phyloP scores from a whole-genome alignment of 2,113 vertebrate species.

The Pholis gunnellus region DNA sequence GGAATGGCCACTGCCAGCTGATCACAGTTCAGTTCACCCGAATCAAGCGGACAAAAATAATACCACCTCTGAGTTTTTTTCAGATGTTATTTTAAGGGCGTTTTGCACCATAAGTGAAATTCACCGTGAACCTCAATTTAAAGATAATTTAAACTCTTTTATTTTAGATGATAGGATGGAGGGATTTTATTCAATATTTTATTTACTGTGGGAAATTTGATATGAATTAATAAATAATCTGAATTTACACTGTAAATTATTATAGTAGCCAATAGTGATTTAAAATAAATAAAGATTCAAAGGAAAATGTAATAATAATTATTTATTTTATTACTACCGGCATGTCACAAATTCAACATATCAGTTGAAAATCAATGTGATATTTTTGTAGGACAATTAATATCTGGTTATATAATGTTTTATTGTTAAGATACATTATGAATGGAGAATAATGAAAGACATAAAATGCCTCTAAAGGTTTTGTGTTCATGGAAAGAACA shows the following conservation, averaged over 20 bases:
- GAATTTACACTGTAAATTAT: not conserved
- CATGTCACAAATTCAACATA: not conserved
- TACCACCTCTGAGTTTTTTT: not conserved
- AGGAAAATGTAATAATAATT: not conserved
- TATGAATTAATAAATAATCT: not conserved
- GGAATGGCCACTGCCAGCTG: constrained; percentile 21
- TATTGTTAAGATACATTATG: not conserved
- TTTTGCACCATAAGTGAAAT: not conserved
- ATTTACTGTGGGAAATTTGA: not conserved
- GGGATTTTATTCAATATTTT: not conserved
- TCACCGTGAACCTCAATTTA: not conserved
- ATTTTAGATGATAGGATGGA: not conserved
- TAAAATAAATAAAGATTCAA: not conserved
- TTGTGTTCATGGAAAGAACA: not conserved
- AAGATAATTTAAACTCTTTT: not conserved
- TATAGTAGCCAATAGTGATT: not conserved
- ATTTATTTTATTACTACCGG: not conserved
- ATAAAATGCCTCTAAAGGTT: not conserved
- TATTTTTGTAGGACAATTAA: not conserved
- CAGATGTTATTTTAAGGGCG: not conserved
- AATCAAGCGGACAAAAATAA: constrained; percentile 14
- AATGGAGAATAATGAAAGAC: not conserved
- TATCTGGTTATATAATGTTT: not conserved
- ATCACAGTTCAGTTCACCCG: constrained; percentile 17
- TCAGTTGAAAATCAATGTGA: not conserved